Percentiles rank a stretch among this genome's conserved stretches.
phyloP scores from a whole-genome alignment of 2,113 vertebrate species.

The Haliaeetus leucogaster region DNA sequence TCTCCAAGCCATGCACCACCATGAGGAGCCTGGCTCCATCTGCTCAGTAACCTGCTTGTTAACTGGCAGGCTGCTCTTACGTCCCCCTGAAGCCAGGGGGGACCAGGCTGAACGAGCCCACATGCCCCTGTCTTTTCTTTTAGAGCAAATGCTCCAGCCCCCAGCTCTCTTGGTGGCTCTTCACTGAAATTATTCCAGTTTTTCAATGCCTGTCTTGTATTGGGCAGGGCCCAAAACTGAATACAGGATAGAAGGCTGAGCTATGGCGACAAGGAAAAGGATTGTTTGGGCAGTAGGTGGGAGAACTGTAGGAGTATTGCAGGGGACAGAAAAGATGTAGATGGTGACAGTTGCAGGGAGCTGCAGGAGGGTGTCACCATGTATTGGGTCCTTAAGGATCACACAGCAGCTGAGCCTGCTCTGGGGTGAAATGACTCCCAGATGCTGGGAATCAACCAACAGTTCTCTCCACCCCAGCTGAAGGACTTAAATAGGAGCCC shows the following conservation, averaged over 20 bases:
- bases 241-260: background rate
- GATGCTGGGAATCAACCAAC: background rate
- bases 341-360: background rate
- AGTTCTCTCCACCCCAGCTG: background rate
- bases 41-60: background rate
- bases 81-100: background rate
- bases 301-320: background rate
- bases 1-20: background rate
- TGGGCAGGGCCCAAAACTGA: background rate
- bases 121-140: background rate
- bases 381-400: background rate
- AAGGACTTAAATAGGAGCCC: background rate
- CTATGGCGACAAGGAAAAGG: background rate
- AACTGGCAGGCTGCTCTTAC: background rate
- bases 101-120: background rate
- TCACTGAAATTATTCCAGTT: background rate
- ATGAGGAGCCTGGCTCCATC: background rate
- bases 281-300: background rate
- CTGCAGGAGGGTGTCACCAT: background rate
- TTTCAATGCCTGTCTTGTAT: background rate
- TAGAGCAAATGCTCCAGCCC: background rate
- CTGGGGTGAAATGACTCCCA: background rate
- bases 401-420: background rate
- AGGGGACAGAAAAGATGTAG: background rate
- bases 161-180: background rate